Evolutionary conservation across 2,797 vertebrate species (phyloP).

Genomic region (Oceanodroma leucorhoa): DNA sequence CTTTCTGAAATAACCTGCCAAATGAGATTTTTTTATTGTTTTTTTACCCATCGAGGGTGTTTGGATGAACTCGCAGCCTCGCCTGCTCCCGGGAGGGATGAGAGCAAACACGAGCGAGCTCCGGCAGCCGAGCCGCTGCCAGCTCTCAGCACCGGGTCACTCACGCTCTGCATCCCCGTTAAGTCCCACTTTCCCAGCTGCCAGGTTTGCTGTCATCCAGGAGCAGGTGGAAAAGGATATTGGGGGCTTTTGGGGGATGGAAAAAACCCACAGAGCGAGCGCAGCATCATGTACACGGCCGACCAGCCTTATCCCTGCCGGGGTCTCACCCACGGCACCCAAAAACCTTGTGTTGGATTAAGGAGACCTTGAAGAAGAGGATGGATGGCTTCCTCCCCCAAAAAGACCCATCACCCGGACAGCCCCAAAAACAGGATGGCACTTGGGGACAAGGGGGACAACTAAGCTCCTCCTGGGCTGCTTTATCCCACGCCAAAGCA

Average conservation of each 20-base stretch:
- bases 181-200: not conserved
- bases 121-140: not conserved
- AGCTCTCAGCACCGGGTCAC: not conserved
- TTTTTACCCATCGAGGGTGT: not conserved
- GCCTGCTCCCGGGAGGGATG: not conserved
- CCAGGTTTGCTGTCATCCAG: accelerated
- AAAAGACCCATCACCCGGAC: not conserved
- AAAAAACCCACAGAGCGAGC: not conserved
- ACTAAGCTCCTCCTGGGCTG: not conserved
- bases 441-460: not conserved
- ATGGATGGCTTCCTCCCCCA: not conserved
- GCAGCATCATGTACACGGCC: accelerated
- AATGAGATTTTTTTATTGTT: not conserved
- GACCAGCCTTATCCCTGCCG: not conserved
- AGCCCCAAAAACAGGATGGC: not conserved
- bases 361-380: not conserved
- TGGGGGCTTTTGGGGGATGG: not conserved
- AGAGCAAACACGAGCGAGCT: not conserved
- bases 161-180: not conserved
- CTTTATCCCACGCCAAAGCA: not conserved
- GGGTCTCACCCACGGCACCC: not conserved
- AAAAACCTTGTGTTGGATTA: accelerated
- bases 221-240: not conserved
- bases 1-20: not conserved
- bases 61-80: not conserved